These are phyloP conservation scores for Caenorhabditis briggsae DNA, from an alignment of 1,140 invertebrate species.

Conservation along the genomic window DNA sequence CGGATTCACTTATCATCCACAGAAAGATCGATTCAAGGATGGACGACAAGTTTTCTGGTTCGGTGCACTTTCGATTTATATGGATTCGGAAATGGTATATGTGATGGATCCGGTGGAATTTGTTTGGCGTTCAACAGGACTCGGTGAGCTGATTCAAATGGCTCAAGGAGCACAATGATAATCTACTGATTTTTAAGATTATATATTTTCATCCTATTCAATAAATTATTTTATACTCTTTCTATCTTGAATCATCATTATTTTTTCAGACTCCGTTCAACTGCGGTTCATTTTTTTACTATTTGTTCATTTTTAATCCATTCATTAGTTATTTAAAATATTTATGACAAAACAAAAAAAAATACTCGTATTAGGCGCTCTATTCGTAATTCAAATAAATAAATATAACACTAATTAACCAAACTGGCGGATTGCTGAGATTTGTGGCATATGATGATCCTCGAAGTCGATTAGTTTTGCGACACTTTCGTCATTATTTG, in stretches of 20 bases:
- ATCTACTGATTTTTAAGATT: not conserved
- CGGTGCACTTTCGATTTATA: conserved; percentile 57
- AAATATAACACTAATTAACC: not conserved
- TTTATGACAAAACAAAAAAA: not conserved
- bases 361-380: not conserved
- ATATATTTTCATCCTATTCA: not conserved
- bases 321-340: not conserved
- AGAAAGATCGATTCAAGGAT: conserved; percentile 56
- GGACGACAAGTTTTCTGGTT: conserved; percentile 64
- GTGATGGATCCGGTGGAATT: conserved; percentile 53
- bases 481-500: conserved; percentile 15
- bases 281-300: not conserved
- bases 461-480: conserved; percentile 25
- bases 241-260: not conserved
- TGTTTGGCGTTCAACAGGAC: conserved; percentile 46
- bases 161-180: conserved; percentile 43
- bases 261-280: not conserved
- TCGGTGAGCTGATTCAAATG: conserved; percentile 56
- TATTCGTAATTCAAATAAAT: not conserved
- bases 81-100: conserved; percentile 56
- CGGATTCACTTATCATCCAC: conserved; percentile 59
- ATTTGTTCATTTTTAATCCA: not conserved
- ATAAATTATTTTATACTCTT: not conserved
- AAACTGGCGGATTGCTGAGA: conserved; percentile 26
- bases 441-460: conserved; percentile 38